These are phyloP conservation scores for Lomographa bimaculata DNA, from an alignment of 2,888 invertebrate species.

Conservation along the genomic window DNA sequence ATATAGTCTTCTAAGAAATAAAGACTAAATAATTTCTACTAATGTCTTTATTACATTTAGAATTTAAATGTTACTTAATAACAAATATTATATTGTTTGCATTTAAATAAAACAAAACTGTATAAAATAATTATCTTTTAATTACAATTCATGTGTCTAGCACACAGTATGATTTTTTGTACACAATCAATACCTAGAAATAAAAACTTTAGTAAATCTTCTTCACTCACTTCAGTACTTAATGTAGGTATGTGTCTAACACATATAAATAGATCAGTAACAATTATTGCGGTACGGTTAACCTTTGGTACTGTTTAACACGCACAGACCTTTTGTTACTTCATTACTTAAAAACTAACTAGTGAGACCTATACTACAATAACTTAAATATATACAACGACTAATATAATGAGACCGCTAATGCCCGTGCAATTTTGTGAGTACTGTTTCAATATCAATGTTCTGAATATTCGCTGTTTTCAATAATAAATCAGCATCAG, in stretches of 20 bases:
- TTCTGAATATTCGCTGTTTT: slow-evolving; percentile 68
- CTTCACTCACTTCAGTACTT: too few species aligned
- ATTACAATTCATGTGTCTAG: slow-evolving; percentile 35
- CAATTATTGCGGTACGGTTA: slow-evolving; percentile 13
- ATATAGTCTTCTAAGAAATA: too few species aligned
- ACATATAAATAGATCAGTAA: slow-evolving; percentile 40
- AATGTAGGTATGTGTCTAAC: slow-evolving; percentile 46
- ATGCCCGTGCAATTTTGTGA: slow-evolving; percentile 74
- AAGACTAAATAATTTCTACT: too few species aligned
- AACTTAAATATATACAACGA: slow-evolving; percentile 19
- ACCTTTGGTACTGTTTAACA: not conserved
- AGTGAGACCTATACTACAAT: slow-evolving; percentile 12
- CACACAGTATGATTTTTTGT: slow-evolving; percentile 30
- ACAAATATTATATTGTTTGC: too few species aligned
- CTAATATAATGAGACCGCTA: slow-evolving; percentile 35
- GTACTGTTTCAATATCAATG: slow-evolving; percentile 75
- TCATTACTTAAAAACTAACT: slow-evolving; percentile 5
- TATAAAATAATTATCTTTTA: slow-evolving; percentile 22
- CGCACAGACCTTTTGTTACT: slow-evolving; percentile 1
- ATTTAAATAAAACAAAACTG: too few species aligned
- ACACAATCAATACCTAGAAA: too few species aligned
- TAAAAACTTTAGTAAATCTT: too few species aligned
- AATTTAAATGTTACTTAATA: too few species aligned
- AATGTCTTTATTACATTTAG: too few species aligned
- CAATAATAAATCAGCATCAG: slow-evolving; percentile 60